Percentiles rank a stretch among this genome's conserved stretches.
These are phyloP conservation scores for Lichenostomus cassidix DNA, from an alignment of 2,113 vertebrate genomes.

Conservation along the genomic window DNA sequence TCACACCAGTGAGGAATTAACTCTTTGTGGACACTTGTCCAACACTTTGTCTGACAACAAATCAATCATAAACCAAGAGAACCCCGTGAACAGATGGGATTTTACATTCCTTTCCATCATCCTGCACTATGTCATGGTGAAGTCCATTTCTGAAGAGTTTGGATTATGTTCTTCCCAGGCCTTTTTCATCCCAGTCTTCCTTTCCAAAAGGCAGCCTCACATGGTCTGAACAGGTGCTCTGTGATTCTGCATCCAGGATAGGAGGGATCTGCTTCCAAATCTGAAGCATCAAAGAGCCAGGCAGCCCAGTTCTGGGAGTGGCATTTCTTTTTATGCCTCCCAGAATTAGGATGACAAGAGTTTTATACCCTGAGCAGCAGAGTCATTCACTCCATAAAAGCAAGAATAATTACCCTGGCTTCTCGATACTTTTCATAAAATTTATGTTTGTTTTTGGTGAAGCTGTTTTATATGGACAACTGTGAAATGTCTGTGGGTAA, in stretches of 20 bases:
- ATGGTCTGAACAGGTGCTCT: not conserved
- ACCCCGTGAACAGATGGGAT: not conserved
- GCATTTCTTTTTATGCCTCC: not conserved
- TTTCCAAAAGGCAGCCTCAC: not conserved
- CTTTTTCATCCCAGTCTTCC: not conserved
- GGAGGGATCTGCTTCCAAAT: not conserved
- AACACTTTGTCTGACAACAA: not conserved
- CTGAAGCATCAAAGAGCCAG: not conserved
- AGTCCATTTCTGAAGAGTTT: not conserved
- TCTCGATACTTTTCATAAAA: slow-evolving; percentile 13
- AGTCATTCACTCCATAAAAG: not conserved
- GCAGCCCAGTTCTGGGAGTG: not conserved
- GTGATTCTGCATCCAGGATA: accelerated
- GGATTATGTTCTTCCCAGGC: not conserved
- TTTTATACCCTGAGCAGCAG: not conserved
- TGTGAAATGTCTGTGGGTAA: not conserved
- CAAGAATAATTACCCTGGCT: not conserved
- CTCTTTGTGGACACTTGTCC: not conserved
- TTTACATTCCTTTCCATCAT: not conserved
- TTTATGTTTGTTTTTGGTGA: slow-evolving; percentile 20
- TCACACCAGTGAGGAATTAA: not conserved
- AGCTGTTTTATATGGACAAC: not conserved
- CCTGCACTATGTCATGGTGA: not conserved
- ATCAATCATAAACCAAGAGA: not conserved
- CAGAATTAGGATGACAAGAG: not conserved